A percentile compares a stretch with the other conserved stretches of the same genome.
phyloP scores from a whole-genome alignment of 1,140 invertebrate genomes.

The Antheraea mylitta region DNA sequence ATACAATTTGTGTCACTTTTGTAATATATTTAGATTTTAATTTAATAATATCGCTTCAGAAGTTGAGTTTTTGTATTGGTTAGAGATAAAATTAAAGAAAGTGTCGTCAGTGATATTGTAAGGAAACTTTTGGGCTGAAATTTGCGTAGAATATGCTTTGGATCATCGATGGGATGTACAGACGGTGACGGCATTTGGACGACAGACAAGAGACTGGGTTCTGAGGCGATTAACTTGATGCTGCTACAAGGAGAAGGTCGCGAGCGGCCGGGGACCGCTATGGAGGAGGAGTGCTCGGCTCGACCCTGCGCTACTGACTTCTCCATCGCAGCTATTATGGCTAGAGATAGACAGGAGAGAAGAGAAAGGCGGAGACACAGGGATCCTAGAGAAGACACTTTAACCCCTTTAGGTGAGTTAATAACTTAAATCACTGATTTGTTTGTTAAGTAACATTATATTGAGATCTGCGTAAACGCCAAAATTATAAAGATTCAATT shows the following conservation, averaged over 20 bases:
- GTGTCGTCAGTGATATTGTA: not conserved
- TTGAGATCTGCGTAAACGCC: too few relatives aligned
- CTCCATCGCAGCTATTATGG: conserved; percentile 94
- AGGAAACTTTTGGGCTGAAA: conserved; percentile 21
- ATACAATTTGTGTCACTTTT: conserved; percentile 3
- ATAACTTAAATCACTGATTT: not conserved
- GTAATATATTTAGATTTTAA: not conserved
- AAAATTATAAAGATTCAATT: too few relatives aligned
- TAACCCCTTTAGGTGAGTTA: conserved; percentile 61
- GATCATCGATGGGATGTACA: conserved; percentile 68
- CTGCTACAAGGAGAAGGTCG: conserved; percentile 71
- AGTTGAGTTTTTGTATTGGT: not conserved
- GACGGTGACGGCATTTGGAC: conserved; percentile 61
- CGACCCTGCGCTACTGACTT: conserved; percentile 90
- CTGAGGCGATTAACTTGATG: conserved; percentile 65
- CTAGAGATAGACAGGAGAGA: conserved; percentile 80
- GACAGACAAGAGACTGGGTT: conserved; percentile 46
- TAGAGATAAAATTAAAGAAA: not conserved
- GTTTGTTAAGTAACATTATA: too few relatives aligned
- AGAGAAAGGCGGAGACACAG: conserved; percentile 63
- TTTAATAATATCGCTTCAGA: not conserved
- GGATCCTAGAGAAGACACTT: conserved; percentile 72
- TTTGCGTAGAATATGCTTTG: conserved; percentile 53
- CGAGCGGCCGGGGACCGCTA: conserved; percentile 54
- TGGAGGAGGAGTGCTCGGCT: conserved; percentile 81